A percentile compares a stretch with the other conserved stretches of the same genome.
These are phyloP conservation scores for Minunthozetes semirufus DNA, from an alignment of 2,888 invertebrate genomes.

Conservation along the genomic window DNA sequence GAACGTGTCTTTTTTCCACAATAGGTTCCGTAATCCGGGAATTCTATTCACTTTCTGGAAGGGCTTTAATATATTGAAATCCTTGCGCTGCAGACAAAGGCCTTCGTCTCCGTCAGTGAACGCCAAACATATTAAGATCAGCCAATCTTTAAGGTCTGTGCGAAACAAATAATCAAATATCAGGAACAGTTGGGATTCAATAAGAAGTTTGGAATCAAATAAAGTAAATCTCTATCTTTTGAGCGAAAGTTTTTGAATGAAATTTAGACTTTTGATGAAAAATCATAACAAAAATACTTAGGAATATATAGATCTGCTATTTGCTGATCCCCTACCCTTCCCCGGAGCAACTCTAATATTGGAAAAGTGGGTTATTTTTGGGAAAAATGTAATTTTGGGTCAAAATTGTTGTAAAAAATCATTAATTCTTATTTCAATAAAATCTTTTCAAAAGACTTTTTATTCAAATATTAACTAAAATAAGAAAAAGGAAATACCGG, in stretches of 20 bases:
- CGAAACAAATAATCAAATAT: not conserved
- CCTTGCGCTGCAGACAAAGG: constrained; percentile 41
- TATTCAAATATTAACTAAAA: not conserved
- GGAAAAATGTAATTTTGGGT: no score
- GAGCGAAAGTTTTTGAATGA: no score
- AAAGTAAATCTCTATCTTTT: no score
- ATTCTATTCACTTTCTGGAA: constrained; percentile 43
- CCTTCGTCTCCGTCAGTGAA: constrained; percentile 42
- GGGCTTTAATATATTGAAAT: constrained; percentile 36
- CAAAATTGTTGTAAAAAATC: no score
- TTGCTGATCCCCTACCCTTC: no score
- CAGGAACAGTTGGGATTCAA: not conserved
- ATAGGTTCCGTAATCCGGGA: constrained; percentile 42
- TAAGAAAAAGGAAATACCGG: not conserved
- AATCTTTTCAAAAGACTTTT: not conserved
- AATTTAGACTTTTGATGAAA: no score
- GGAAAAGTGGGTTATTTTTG: no score
- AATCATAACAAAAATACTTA: no score
- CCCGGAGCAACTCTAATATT: no score
- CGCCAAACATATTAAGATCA: constrained; percentile 42
- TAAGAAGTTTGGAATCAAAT: not conserved
- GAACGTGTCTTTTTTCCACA: constrained; percentile 44
- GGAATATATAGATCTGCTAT: no score
- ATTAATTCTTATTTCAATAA: not conserved
- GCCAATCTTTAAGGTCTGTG: constrained; percentile 40